These are phyloP conservation scores for Clarias laeviceps DNA, from an alignment of 2,797 vertebrate genomes.

Conservation along the genomic window DNA sequence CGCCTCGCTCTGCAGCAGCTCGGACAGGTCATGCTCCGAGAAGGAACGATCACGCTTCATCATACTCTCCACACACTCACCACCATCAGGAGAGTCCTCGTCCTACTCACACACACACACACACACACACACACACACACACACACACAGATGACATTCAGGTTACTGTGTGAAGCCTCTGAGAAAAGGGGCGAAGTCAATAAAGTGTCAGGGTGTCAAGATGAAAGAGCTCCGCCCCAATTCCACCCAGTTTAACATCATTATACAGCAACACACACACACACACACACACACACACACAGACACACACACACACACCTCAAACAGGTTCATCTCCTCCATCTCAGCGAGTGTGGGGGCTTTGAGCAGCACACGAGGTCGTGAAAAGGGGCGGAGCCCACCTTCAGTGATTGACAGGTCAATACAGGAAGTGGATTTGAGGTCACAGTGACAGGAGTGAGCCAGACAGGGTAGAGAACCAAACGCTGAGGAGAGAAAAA, in stretches of 20 bases:
- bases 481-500: conserved; percentile 74
- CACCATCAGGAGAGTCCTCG: conserved; percentile 83
- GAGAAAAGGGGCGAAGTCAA: neutral
- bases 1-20: conserved; percentile 78
- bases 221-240: neutral
- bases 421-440: conserved; percentile 88
- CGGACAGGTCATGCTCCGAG: conserved; percentile 88
- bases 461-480: conserved; percentile 92
- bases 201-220: neutral
- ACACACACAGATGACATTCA: neutral
- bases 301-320: conserved; percentile 71
- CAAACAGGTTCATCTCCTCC: conserved; percentile 93
- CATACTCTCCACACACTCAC: conserved; percentile 71
- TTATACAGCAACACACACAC: conserved; percentile 11
- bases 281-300: conserved; percentile 71
- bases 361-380: conserved; percentile 87
- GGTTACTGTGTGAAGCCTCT: neutral
- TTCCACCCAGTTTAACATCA: neutral
- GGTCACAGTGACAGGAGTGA: conserved; percentile 74
- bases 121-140: conserved; percentile 20
- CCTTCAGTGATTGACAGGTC: conserved; percentile 77
- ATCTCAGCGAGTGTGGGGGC: conserved; percentile 94
- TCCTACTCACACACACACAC: conserved; percentile 73
- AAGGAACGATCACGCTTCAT: conserved; percentile 94
- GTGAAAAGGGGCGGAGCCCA: conserved; percentile 49